These are phyloP conservation scores for Palloptera scutellata DNA, from an alignment of 2,888 invertebrate species.

Conservation along the genomic window DNA sequence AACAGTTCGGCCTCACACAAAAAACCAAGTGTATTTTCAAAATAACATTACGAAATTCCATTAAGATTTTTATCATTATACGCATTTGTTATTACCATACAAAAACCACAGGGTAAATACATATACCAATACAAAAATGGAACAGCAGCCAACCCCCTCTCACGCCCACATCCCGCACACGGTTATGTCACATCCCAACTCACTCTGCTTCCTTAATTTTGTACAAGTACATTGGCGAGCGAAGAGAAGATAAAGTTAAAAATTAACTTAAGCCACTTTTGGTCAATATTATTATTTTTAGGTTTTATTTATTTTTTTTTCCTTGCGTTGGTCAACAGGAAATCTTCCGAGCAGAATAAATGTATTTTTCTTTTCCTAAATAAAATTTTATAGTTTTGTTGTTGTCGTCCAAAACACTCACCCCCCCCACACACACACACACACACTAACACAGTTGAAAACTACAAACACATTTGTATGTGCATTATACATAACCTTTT, in stretches of 20 bases:
- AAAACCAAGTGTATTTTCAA: constrained; percentile 23
- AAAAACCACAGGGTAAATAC: background rate
- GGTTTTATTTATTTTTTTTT: no score
- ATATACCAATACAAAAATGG: background rate
- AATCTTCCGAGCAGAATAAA: constrained; percentile 28
- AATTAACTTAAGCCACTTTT: constrained; percentile 35
- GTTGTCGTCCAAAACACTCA: constrained; percentile 6
- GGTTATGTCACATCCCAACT: background rate
- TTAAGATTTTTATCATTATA: constrained; percentile 36
- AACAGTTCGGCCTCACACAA: no score
- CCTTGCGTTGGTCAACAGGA: constrained; percentile 31
- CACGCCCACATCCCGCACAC: background rate
- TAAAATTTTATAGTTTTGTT: constrained; percentile 55
- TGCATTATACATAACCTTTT: no score
- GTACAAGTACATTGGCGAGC: no score
- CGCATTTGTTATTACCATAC: constrained; percentile 15
- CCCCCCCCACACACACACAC: background rate
- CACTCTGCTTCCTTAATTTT: background rate
- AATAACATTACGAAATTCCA: constrained; percentile 30
- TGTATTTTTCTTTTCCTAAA: constrained; percentile 32
- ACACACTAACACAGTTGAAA: background rate
- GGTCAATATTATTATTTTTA: constrained; percentile 32
- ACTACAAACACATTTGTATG: no score
- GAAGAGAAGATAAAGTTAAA: constrained; percentile 24
- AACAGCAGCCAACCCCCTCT: no score